Base-by-base conservation (phyloP, 53 echinoderm and acorn worm species). In the Arbacia lixula region DNA sequence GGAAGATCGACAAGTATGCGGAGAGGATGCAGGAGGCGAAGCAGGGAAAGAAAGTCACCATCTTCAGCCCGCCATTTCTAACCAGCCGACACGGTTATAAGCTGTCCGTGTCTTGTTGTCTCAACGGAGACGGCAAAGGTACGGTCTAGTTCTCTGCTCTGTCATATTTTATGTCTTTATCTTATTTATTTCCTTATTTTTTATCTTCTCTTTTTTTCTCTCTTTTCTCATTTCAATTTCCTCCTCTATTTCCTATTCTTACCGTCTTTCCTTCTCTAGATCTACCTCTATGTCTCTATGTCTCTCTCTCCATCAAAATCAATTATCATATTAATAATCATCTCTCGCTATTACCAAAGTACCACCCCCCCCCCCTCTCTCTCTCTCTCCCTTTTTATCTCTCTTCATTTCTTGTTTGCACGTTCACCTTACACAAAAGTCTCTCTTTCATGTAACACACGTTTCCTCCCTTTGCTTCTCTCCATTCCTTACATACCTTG, bases 111-210 rank as follows among this genome's bases (percentile, higher is more conserved):
- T 97, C 98, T 0, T 82, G 87, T 3, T 97, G 98, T 61, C 85
- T 97, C 12, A 97, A 97, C 40, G 98, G 98, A 1, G 98, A 97
- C 52, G 98, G 98, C n/a, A 97, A 97, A 92, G 98, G 98, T 97
- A 86, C 55, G 55, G 1, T 6, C 32, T n/a, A n/a, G n/a, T n/a
- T n/a, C n/a, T n/a, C n/a, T n/a, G n/a, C n/a, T n/a, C n/a, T n/a
- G n/a, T n/a, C n/a, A n/a, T n/a, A n/a, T n/a, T n/a, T n/a, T n/a
- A 6, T 17, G 6, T 61, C 30, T 9, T 11, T 2, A 3, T 28
- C 16, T 10, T 1, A 3, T n/a, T 33, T 2, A 29, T 0, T 27
- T 20, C 21, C 56, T 9, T 16, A 19, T n/a, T 55, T 55, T 26
- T 55, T 1, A 21, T 16, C 4, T 2, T 55, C 55, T 16, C 55